Base-by-base conservation (phyloP, 2,888 invertebrate genomes). In the Cremastinae sp. region DNA sequence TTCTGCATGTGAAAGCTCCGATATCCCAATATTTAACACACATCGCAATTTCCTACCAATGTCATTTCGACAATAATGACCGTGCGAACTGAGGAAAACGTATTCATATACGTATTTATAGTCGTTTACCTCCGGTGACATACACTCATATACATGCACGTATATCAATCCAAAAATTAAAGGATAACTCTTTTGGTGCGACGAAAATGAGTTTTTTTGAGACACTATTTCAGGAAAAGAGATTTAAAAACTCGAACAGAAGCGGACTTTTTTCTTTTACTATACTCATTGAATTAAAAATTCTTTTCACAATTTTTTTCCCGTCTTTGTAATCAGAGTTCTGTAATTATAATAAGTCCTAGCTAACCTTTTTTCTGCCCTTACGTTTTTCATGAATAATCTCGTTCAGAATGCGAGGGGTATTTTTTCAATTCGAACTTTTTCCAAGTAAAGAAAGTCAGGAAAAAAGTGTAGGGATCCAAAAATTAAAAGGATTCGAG, bases 1-100 rank as follows among this genome's bases (percentile, higher is more conserved):
- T 12, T 39, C 53, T 41, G 73, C 75, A 55, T 59, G 73, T 28
- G 73, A 76, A 65, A 76, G 73, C 53, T 76, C 69, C 41, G 41
- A 2, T 9, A 41, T 28, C 28, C 28, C 5, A 5, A 28, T 28
- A 28, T 28, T 28, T 28, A 28, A 28, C 28, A 5, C 28, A 28
- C 28, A 28, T 28, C 28, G 2, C 28, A 28, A 3, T 28, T 28
- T 28, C 28, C 28, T 28, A 28, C 28, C 28, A 28, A 28, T 28
- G 28, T 3, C 28, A 28, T 28, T 28, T 28, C 28, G 28, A 28
- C n/a, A n/a, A n/a, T 28, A 28, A 28, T 28, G 28, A 28, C 5
- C 28, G 28, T 28, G 2, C 5, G 5, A 28, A 28, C 28, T 2
- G 28, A 28, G 28, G 5, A 28, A 28, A 28, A 28, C 28, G n/a